These are phyloP conservation scores for Agriopis aurantiaria DNA, from an alignment of 2,888 invertebrate species.

Conservation along the genomic window DNA sequence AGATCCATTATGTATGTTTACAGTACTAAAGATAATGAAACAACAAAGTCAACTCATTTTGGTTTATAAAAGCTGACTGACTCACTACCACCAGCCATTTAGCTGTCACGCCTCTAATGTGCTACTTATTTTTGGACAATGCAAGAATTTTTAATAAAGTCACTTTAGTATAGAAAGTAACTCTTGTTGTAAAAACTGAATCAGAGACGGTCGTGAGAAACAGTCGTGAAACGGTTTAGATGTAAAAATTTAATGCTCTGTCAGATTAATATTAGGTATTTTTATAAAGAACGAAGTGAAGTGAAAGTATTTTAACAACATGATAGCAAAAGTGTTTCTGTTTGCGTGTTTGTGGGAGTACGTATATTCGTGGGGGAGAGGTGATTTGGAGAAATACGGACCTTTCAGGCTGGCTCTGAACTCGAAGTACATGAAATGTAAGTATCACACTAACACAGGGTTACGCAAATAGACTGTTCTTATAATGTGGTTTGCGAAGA, in stretches of 20 bases:
- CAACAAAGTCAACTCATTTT: constrained; percentile 2
- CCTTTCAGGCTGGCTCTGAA: constrained; percentile 69
- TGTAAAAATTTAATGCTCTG: too few relatives aligned
- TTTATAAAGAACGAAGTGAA: not conserved
- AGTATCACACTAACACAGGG: constrained; percentile 45
- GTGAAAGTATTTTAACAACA: constrained; percentile 14
- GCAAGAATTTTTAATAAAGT: not conserved
- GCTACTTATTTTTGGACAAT: constrained; percentile 2
- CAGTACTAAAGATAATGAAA: constrained; percentile 4
- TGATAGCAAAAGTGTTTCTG: constrained; percentile 46
- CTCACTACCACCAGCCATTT: constrained; percentile 8
- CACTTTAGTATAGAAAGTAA: not conserved
- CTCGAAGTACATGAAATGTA: constrained; percentile 74
- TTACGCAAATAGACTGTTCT: too few relatives aligned
- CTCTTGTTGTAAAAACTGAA: not conserved
- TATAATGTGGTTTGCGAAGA: too few relatives aligned
- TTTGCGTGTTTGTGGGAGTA: constrained; percentile 47
- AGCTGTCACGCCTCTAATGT: not conserved
- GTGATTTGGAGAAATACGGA: constrained; percentile 75
- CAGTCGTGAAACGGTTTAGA: too few relatives aligned
- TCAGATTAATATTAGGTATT: too few relatives aligned
- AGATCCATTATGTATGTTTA: not conserved
- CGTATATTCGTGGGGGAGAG: constrained; percentile 61
- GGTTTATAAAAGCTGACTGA: constrained; percentile 15
- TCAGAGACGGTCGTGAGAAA: not conserved